These are phyloP conservation scores for Hoplias malabaricus DNA, from an alignment of 2,113 vertebrate genomes.

Conservation along the genomic window DNA sequence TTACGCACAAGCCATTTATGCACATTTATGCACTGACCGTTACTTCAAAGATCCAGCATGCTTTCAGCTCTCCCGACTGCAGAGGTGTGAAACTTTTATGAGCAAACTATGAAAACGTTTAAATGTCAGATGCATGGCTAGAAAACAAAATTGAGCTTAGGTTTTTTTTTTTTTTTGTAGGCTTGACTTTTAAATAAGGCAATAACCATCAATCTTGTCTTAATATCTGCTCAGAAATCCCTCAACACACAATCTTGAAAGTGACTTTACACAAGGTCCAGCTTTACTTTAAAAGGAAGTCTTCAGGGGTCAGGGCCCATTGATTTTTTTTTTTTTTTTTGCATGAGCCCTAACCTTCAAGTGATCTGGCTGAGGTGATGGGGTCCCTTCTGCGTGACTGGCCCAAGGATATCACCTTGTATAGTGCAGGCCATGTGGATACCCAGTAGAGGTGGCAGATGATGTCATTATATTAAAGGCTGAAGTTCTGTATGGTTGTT, in stretches of 20 bases:
- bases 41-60: slow-evolving; percentile 10
- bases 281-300: slow-evolving; percentile 29
- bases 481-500: too few species aligned
- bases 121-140: slow-evolving; percentile 48
- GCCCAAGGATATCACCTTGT: slow-evolving; percentile 20
- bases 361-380: slow-evolving; percentile 24
- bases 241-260: slow-evolving; percentile 3
- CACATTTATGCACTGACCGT: slow-evolving; percentile 12
- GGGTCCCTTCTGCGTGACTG: slow-evolving; percentile 25
- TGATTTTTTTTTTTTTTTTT: slow-evolving; percentile 28
- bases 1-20: slow-evolving; percentile 3
- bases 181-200: background rate
- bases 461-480: slow-evolving; percentile 6
- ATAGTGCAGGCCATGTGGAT: slow-evolving; percentile 14
- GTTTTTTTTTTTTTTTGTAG: background rate
- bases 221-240: slow-evolving; percentile 13
- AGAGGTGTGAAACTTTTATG: slow-evolving; percentile 55
- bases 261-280: slow-evolving; percentile 2
- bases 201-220: slow-evolving; percentile 21
- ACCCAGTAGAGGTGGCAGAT: background rate
- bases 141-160: slow-evolving; percentile 26
- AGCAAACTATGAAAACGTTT: slow-evolving; percentile 62
- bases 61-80: slow-evolving; percentile 19
- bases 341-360: slow-evolving; percentile 42
- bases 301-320: slow-evolving; percentile 22